Evolutionary conservation across 1,140 invertebrate species (phyloP), one percentile per base, ranked within the genome.

Genomic region (Drosophila nikananu): DNA sequence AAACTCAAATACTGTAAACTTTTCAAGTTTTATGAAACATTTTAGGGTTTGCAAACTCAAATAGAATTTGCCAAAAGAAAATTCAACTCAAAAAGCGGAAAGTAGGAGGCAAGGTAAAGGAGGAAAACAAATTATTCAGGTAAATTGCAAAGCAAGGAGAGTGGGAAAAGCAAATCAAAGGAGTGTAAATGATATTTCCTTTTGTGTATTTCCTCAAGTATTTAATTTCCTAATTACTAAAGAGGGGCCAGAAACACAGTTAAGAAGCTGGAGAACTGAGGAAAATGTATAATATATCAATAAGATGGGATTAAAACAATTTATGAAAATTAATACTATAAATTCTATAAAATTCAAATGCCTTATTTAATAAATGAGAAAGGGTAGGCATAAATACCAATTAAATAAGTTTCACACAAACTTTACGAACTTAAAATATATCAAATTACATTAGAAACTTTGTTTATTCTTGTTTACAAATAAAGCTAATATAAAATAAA

Each of bases 1-100:
- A 48, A 75, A 73, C 39, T 73, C 68, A 76, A 76, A 75, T 41
- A 76, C 60, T 54, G 46, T n/a, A 35, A 75, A 55, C 58, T 74
- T 63, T 57, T 25, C 23, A 51, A 46, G n/a, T 37, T 42, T 68
- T 70, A 12, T 25, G 10, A 59, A 59, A 71, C 42, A 59, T 35
- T 72, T 54, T 72, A 48, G 32, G 51, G 42, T 21, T 58, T 10
- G 25, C 12, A 49, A 73, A 73, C 52, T 73, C 35, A 49, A 59
- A 71, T 37, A 59, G 39, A 59, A 73, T 39, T 44, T 55, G 30
- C 37, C 27, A 27, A 68, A 70, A 23, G 23, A 49, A 65, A 70
- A 70, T 42, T 54, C 25, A 8, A 25, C 48, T n/a, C 12, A 21
- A 32, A 27, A 46, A 13, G 30, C 30, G 39, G 19, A 13, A 9